phyloP scores from a whole-genome alignment of 2,888 invertebrate genomes.

The Nycteola revayana region DNA sequence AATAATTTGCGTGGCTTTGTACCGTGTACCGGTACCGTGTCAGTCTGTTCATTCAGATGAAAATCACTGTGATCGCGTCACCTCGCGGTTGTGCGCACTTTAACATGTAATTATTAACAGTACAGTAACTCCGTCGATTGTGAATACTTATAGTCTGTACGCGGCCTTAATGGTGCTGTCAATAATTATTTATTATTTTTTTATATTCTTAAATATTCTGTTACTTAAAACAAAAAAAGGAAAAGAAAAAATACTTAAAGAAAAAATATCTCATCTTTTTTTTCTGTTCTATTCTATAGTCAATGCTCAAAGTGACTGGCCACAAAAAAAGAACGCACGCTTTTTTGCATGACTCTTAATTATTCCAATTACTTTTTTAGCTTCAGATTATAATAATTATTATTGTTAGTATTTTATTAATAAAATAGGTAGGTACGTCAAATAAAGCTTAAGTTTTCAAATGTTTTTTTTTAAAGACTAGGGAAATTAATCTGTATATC shows the following conservation, averaged over 20 bases:
- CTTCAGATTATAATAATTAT: no score
- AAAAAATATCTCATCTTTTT: no score
- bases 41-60: constrained; percentile 55
- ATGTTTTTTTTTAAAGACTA: no score
- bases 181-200: constrained; percentile 33
- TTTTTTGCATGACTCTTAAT: constrained; percentile 5
- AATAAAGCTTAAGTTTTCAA: no score
- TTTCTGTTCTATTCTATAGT: no score
- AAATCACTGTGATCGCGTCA: constrained; percentile 44
- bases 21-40: constrained; percentile 59
- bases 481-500: no score
- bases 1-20: constrained; percentile 14
- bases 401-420: no score
- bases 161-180: constrained; percentile 40
- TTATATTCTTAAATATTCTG: constrained; percentile 25
- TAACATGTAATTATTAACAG: constrained; percentile 52
- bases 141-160: constrained; percentile 32
- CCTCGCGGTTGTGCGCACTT: constrained; percentile 51
- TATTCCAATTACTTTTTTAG: no score
- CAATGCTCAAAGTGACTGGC: constrained; percentile 16
- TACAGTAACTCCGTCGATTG: constrained; percentile 50
- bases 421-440: no score
- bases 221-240: no score
- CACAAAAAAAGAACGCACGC: constrained; percentile 19
- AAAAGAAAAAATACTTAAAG: no score